Evolutionary conservation across 2,888 invertebrate genomes (phyloP), one percentile per base, ranked within the genome.

Genomic region (Microctonus brassicae): DNA sequence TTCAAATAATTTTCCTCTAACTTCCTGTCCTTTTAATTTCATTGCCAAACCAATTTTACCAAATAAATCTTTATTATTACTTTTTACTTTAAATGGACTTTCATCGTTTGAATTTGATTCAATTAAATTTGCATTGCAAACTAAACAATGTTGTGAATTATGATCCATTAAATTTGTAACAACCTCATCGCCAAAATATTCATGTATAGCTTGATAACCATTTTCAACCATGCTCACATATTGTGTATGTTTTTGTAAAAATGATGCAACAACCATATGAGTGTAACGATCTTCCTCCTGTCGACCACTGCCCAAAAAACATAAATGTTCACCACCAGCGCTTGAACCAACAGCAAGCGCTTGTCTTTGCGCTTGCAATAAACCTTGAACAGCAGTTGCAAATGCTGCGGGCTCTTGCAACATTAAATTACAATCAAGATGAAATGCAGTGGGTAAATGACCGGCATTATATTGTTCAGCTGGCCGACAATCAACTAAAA

Each of bases 231-330:
- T 92, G 61, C 97, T 96, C 60, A 99, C 96, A 86, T 96, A 98
- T 81, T 95, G 94, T 0, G 95, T 95, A 84, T 96, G 95, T 85
- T 95, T 94, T 88, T 98, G 98, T 60, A 99, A 90, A 88, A 99
- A 98, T 70, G 97, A 96, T 6, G 99, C 97, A 17, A 99, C 96
- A 26, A 98, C 98, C 99, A 99, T 99, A 86, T 98, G 95, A 20
- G 98, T 97, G 85, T 97, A 97, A 80, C 95, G 95, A 87, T 98
- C 98, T 88, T 97, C 96, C 83, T 97, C 97, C 79, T 94, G 93
- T 61, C 96, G 91, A 1, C 98, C 98, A 74, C 97, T 97, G 53
- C 98, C 98, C 84, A 99, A 92, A 86, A 96, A 96, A 82, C 96
- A 96, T 75, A 98, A 91, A 86, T 96, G 96, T 85, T 96, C 93